Conservation (phyloP, 2,888 invertebrate genomes). For the Zonitis immaculata region DNA sequence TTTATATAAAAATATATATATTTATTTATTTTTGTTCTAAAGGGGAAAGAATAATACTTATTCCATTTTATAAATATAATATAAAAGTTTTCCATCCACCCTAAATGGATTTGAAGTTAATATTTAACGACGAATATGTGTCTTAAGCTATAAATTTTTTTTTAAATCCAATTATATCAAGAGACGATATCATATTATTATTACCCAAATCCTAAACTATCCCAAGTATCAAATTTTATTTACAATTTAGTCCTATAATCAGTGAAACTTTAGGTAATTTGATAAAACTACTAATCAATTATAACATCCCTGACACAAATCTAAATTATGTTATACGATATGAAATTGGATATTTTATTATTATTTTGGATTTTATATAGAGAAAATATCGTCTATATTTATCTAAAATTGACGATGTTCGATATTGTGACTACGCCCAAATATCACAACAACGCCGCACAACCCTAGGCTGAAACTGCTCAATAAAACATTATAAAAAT, state of each 20-base stretch:
- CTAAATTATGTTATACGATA: not conserved
- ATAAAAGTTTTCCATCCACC: not conserved
- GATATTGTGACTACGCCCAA: too few species aligned
- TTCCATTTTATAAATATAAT: not conserved
- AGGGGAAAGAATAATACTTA: not conserved
- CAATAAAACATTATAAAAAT: too few species aligned
- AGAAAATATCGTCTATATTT: too few species aligned
- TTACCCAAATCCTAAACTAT: not conserved
- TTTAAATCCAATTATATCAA: not conserved
- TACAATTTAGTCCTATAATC: not conserved
- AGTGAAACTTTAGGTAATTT: not conserved
- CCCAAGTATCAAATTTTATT: not conserved
- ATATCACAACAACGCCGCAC: too few species aligned
- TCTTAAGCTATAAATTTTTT: not conserved
- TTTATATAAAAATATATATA: not conserved
- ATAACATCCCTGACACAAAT: not conserved
- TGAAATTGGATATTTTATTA: too few species aligned
- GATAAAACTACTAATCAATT: not conserved
- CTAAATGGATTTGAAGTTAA: not conserved
- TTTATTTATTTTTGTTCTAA: not conserved
- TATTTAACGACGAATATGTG: not conserved
- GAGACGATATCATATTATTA: not conserved
- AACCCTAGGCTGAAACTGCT: too few species aligned
- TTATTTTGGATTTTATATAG: too few species aligned
- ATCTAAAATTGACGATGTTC: too few species aligned